Evolutionary conservation across 1,140 invertebrate genomes (phyloP).

Genomic region (Pentalonia nigronervosa): DNA sequence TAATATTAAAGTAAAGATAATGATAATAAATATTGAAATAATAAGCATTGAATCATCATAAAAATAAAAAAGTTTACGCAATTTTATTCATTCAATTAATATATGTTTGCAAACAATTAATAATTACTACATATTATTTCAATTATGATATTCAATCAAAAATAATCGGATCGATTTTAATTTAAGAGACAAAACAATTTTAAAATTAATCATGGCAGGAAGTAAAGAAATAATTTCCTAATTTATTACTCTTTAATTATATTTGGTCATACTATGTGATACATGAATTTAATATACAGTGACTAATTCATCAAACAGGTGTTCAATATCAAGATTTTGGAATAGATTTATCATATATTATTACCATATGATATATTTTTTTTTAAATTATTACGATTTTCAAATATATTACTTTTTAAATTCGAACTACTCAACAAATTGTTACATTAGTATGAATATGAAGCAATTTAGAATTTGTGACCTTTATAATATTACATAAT

Average conservation of each 20-base stretch:
- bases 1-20: not conserved
- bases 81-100: not conserved
- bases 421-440: not conserved
- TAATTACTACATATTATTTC: not conserved
- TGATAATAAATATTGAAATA: not conserved
- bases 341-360: not conserved
- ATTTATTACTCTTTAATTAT: not conserved
- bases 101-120: not conserved
- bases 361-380: not conserved
- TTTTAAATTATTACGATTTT: not conserved
- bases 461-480: not conserved
- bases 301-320: not conserved
- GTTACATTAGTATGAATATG: not conserved
- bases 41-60: not conserved
- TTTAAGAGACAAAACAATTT: constrained; percentile 8
- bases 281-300: not conserved
- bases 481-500: not conserved
- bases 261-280: not conserved
- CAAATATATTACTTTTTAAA: not conserved
- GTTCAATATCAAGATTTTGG: too few relatives aligned
- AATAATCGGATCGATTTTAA: not conserved
- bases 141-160: not conserved
- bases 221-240: not conserved
- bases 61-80: not conserved
- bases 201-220: not conserved